Evolutionary conservation across 2,888 invertebrate genomes (phyloP).

Genomic region (Scaptomyza cyrtandrae): DNA sequence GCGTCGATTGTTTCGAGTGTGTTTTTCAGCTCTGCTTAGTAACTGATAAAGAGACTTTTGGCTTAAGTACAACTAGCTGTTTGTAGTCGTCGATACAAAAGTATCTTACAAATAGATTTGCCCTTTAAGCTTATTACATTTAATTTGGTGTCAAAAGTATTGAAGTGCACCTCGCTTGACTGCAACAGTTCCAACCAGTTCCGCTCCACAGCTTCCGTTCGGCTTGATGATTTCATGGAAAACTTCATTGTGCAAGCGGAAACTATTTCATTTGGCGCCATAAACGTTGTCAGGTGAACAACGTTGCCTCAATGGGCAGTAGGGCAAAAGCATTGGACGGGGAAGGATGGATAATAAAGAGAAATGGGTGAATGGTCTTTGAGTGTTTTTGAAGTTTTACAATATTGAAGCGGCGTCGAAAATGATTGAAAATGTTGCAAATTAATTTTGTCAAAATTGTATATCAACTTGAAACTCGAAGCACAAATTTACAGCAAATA

Average conservation of each 20-base stretch:
- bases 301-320: not conserved
- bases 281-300: conserved; percentile 60
- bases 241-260: conserved; percentile 79
- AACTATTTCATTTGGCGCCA: conserved; percentile 75
- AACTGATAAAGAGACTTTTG: conserved; percentile 52
- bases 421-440: conserved; percentile 55
- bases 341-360: not conserved
- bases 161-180: conserved; percentile 28
- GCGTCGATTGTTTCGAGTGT: conserved; percentile 46
- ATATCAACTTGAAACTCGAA: conserved; percentile 16
- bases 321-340: not conserved
- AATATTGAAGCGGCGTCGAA: conserved; percentile 39
- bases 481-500: conserved; percentile 7
- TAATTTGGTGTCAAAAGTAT: conserved; percentile 34
- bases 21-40: conserved; percentile 12
- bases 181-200: conserved; percentile 71
- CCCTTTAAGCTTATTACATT: conserved; percentile 33
- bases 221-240: conserved; percentile 80
- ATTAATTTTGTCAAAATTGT: conserved; percentile 26
- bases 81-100: conserved; percentile 2
- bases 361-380: conserved; percentile 31
- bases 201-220: conserved; percentile 79
- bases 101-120: conserved; percentile 14
- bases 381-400: conserved; percentile 73
- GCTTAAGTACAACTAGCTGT: conserved; percentile 1